phyloP scores from a whole-genome alignment of 2,113 vertebrate species.

The Emydocephalus ijimae region DNA sequence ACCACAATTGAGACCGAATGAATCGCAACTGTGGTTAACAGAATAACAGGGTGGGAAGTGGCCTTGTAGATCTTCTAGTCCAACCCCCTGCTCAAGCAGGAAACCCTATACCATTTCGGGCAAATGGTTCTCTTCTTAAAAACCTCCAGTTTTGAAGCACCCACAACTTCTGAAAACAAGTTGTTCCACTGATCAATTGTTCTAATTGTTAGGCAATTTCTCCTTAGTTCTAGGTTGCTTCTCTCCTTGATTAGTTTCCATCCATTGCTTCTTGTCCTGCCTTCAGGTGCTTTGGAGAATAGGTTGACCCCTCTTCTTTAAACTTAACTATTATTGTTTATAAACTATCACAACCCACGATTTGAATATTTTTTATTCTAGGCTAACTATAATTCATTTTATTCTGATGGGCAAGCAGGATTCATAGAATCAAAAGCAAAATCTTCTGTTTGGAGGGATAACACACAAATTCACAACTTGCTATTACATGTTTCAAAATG shows the following conservation, averaged over 20 bases:
- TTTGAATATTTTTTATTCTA: background rate
- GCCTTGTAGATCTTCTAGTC: background rate
- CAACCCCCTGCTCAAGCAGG: background rate
- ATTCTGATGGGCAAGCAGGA: background rate
- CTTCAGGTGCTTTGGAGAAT: background rate
- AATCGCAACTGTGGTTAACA: background rate
- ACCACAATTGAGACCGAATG: background rate
- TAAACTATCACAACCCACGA: background rate
- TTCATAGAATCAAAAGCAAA: background rate
- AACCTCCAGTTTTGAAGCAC: background rate
- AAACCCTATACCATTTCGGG: background rate
- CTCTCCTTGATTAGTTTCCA: background rate
- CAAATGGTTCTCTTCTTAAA: background rate
- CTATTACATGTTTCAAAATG: background rate
- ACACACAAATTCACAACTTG: background rate
- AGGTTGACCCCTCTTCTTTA: background rate
- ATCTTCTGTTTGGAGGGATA: background rate
- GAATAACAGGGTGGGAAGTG: background rate
- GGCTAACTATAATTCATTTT: background rate
- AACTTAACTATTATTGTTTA: background rate
- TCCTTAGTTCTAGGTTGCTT: background rate
- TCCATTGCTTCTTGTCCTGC: background rate
- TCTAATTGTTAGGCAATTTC: background rate
- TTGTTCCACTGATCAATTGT: background rate
- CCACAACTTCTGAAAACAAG: background rate